Conservation (phyloP, 2,113 vertebrate species). For the Cyanoderma ruficeps region DNA sequence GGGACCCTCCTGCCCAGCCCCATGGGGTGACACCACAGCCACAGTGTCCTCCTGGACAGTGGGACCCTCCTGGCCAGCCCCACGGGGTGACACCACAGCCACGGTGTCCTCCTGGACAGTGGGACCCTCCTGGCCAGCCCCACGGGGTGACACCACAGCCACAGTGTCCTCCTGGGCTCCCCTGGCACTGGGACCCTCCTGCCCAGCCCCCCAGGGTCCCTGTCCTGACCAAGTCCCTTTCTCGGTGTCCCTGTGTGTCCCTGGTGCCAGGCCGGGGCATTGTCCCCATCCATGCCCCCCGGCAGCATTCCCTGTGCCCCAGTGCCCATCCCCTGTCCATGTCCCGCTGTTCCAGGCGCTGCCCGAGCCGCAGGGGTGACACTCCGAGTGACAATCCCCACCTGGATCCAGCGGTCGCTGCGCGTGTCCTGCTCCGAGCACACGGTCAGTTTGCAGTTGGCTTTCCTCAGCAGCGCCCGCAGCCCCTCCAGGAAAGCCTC, state of each 20-base stretch:
- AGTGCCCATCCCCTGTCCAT: background rate
- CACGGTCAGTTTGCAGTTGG: constrained; percentile 77
- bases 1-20: too few species aligned
- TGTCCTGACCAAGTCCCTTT: background rate
- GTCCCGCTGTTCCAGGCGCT: background rate
- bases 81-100: background rate
- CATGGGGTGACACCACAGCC: too few species aligned
- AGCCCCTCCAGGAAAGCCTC: constrained; percentile 79
- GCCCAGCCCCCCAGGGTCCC: too few species aligned
- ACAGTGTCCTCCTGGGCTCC: too few species aligned
- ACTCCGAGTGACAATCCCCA: background rate
- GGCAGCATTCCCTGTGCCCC: background rate
- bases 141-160: too few species aligned
- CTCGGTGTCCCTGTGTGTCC: background rate
- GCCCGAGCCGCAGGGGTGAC: background rate
- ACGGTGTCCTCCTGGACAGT: too few species aligned
- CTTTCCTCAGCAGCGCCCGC: constrained; percentile 60
- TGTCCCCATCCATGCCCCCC: background rate
- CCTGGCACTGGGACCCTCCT: too few species aligned
- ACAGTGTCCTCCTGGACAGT: too few species aligned
- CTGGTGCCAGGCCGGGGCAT: background rate
- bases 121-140: background rate
- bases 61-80: too few species aligned
- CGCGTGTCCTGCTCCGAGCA: constrained; percentile 74
- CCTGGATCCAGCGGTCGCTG: constrained; percentile 96